Conservation (phyloP, 2,797 vertebrate genomes). For the Psittacula derbiana region DNA sequence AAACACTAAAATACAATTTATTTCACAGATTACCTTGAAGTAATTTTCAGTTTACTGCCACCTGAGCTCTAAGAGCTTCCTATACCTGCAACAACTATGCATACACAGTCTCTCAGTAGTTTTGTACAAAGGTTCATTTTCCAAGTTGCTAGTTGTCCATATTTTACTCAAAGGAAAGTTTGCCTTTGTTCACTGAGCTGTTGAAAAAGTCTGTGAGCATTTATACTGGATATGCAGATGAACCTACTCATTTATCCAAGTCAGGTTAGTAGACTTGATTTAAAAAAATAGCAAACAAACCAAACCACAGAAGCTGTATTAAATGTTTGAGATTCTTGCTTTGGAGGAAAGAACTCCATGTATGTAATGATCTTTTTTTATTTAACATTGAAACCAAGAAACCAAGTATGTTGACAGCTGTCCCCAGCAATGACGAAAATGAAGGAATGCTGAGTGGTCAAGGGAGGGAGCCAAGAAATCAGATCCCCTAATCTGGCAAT, state of each 20-base stretch:
- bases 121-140: slow-evolving; percentile 7
- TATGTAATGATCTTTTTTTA: not conserved
- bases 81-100: not conserved
- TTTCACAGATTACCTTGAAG: slow-evolving; percentile 55
- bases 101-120: not conserved
- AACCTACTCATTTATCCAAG: not conserved
- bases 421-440: not conserved
- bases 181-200: not conserved
- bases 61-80: slow-evolving; percentile 32
- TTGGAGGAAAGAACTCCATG: not conserved
- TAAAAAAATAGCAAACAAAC: not conserved
- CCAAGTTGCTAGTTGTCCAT: not conserved
- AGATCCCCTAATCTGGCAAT: not conserved
- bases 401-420: not conserved
- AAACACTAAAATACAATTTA: slow-evolving; percentile 37
- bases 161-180: not conserved
- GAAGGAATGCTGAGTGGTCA: not conserved
- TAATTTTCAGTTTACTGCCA: slow-evolving; percentile 30
- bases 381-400: not conserved
- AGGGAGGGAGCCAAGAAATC: not conserved
- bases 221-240: not conserved
- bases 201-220: not conserved
- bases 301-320: not conserved
- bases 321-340: not conserved
- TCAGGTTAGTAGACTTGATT: not conserved